Conservation (phyloP, 2,888 invertebrate genomes). For the Aromia moschata region DNA sequence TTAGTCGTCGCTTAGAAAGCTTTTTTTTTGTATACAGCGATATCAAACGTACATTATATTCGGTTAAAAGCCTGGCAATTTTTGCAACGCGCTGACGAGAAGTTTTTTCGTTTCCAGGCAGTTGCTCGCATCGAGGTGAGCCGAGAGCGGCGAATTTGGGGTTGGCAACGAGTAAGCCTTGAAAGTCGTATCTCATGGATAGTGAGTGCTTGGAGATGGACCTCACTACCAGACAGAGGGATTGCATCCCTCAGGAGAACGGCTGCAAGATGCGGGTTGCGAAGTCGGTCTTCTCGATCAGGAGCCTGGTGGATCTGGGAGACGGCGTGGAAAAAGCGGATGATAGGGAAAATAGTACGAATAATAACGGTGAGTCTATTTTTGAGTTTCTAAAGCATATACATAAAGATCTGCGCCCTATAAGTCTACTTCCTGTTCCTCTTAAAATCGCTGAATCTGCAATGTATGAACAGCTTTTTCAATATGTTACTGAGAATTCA, state of each 20-base stretch:
- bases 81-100: conserved; percentile 8
- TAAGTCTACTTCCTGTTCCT: no score
- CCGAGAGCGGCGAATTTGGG: background rate
- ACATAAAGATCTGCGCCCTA: no score
- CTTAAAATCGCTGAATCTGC: no score
- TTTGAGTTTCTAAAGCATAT: no score
- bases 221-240: conserved; percentile 64
- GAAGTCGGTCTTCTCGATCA: conserved; percentile 69
- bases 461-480: no score
- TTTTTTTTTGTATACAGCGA: background rate
- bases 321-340: conserved; percentile 57
- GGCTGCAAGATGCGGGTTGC: conserved; percentile 66
- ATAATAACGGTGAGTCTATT: conserved; percentile 45
- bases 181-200: conserved; percentile 44
- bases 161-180: background rate
- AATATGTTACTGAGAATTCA: no score
- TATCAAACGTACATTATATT: background rate
- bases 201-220: conserved; percentile 62
- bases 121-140: background rate
- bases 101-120: conserved; percentile 24
- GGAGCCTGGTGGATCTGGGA: conserved; percentile 68
- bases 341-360: conserved; percentile 37
- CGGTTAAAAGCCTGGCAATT: background rate
- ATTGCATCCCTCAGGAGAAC: conserved; percentile 54
- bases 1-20: background rate